Evolutionary conservation across 2,888 invertebrate species (phyloP), one percentile per base, ranked within the genome.

Genomic region (Rhopalosiphum nymphaeae): DNA sequence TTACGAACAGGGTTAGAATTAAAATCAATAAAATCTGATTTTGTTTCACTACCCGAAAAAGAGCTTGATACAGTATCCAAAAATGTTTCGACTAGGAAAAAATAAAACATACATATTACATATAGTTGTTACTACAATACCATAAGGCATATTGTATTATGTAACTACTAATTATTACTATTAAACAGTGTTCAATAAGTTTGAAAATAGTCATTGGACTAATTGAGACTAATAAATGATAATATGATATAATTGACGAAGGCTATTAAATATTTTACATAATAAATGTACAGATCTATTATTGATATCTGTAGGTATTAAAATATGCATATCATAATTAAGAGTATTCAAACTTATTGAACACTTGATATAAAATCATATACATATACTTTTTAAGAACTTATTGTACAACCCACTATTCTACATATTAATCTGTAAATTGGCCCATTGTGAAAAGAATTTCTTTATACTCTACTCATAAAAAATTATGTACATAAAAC

Each of bases 21-120:
- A 57, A 94, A 94, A 67, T 94, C 94, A n/a, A 94, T 94, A 94
- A 94, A 94, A 91, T 94, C 94, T 94, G 94, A 94, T 67, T 94
- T 94, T 16, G 94, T 91, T 91, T 94, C 94, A 67, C 94, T 94
- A 53, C 94, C 91, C 25, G 94, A 94, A 94, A 94, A 94, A 42
- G 94, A 94, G n/a, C 94, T 91, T 57, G 94, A 94, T 44, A 87
- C 94, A 53, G 94, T 94, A 9, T 94, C 94, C 67, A 94, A 86
- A 91, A 91, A 87, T 49, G 94, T 94, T 86, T 94, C 94, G 4
- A 86, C 94, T 94, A 29, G 57, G 42, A 89, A 46, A 93, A 85
- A 91, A 9, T 36, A 92, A 53, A 92, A 61, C 3, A 89, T 61
- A 44, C 44, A 57, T 25, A 89, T 57, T 44, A 36, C 36, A 78